A percentile compares a stretch with the other conserved stretches of the same genome.
Conservation (phyloP, 2,888 invertebrate genomes). For the Mesochorus sp. region DNA sequence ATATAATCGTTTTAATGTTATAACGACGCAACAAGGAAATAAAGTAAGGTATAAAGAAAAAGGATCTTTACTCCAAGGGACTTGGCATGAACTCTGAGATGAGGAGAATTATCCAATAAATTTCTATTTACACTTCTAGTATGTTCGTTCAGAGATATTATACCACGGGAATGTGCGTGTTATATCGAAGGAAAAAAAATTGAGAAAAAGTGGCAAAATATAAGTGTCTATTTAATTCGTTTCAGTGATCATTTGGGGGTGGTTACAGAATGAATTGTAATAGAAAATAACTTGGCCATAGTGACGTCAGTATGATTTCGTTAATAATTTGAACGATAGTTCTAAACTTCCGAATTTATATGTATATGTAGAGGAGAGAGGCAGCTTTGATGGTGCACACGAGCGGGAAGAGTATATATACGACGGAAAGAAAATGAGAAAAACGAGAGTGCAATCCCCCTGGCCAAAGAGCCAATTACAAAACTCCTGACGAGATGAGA, state of each 20-base stretch:
- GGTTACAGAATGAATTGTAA: too few species aligned
- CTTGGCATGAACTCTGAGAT: conserved; percentile 47
- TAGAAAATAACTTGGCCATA: too few species aligned
- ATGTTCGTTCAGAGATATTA: background rate
- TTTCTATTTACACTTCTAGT: conserved; percentile 40
- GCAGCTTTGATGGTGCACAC: conserved; percentile 34
- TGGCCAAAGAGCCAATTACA: conserved; percentile 73
- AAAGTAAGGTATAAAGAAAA: conserved; percentile 6
- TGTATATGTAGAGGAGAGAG: background rate
- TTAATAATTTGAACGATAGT: too few species aligned
- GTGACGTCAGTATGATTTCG: too few species aligned
- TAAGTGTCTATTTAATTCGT: too few species aligned
- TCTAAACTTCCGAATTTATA: background rate
- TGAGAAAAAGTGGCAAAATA: too few species aligned
- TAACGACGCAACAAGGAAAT: conserved; percentile 9
- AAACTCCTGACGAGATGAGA: conserved; percentile 61
- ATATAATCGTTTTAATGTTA: background rate
- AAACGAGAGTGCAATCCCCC: conserved; percentile 44
- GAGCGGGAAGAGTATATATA: background rate
- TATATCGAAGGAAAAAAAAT: background rate
- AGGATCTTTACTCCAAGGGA: conserved; percentile 13
- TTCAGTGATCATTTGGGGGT: too few species aligned
- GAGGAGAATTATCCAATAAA: conserved; percentile 60
- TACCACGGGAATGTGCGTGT: background rate
- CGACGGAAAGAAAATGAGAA: conserved; percentile 41